phyloP scores from a whole-genome alignment of 2,888 invertebrate species.

The Rhingia rostrata region DNA sequence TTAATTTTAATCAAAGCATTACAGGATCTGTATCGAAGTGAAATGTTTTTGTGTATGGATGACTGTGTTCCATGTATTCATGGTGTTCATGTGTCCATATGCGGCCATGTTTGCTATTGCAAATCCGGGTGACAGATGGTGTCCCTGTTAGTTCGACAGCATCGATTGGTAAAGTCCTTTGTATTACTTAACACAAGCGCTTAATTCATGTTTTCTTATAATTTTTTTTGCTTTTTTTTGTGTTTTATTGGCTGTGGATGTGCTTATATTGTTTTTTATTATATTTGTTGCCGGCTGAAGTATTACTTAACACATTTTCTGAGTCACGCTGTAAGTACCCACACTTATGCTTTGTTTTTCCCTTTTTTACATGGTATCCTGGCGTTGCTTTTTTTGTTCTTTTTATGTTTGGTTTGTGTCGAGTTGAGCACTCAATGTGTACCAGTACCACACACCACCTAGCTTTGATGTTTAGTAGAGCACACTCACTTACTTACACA shows the following conservation, averaged over 20 bases:
- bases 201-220: conserved; percentile 47
- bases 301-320: conserved; percentile 76
- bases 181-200: conserved; percentile 58
- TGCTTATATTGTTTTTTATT: conserved; percentile 56
- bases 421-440: conserved; percentile 67
- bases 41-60: conserved; percentile 29
- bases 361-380: conserved; percentile 62
- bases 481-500: conserved; percentile 55
- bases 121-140: conserved; percentile 71
- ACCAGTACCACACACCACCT: conserved; percentile 36
- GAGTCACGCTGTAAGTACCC: conserved; percentile 75
- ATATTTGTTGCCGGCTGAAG: conserved; percentile 70
- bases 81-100: conserved; percentile 23
- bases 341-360: conserved; percentile 63
- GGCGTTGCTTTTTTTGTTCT: conserved; percentile 73
- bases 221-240: conserved; percentile 56
- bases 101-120: conserved; percentile 55
- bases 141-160: conserved; percentile 54
- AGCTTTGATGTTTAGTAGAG: conserved; percentile 74
- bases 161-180: conserved; percentile 60
- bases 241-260: conserved; percentile 43
- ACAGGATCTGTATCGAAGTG: conserved; percentile 48
- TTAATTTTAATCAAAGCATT: conserved; percentile 73
- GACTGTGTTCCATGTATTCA: too few species aligned
- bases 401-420: conserved; percentile 69